Conservation (phyloP, 2,888 invertebrate species). For the Erebia ligea region DNA sequence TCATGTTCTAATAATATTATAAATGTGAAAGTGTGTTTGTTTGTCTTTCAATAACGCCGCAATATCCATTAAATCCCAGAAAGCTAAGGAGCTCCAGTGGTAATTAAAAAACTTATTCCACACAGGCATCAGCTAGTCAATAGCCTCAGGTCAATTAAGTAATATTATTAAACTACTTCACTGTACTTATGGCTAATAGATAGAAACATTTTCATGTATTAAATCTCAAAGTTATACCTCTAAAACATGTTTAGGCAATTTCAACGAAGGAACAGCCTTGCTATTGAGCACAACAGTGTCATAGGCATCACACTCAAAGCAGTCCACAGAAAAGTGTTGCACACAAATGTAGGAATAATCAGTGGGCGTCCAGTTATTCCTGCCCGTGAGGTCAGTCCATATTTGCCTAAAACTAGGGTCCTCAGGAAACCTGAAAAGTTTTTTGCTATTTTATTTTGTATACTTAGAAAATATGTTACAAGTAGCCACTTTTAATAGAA, state of each 20-base stretch:
- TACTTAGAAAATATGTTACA: too few species aligned
- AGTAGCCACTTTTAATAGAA: too few species aligned
- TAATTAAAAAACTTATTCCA: too few species aligned
- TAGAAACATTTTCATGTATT: too few species aligned
- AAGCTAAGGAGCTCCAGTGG: too few species aligned
- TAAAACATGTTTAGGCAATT: conserved; percentile 72
- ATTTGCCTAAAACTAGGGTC: conserved; percentile 66
- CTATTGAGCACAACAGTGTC: conserved; percentile 65
- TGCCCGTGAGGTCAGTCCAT: conserved; percentile 76
- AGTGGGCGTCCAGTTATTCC: conserved; percentile 76
- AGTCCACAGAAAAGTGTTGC: conserved; percentile 76
- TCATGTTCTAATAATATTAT: too few species aligned
- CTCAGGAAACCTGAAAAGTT: conserved; percentile 67
- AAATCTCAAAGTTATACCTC: conserved; percentile 55
- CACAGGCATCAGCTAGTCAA: too few species aligned
- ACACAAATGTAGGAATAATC: conserved; percentile 77
- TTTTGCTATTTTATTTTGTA: background rate
- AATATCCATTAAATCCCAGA: too few species aligned
- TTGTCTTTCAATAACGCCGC: too few species aligned
- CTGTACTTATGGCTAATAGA: too few species aligned
- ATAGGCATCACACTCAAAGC: conserved; percentile 65
- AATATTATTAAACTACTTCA: background rate
- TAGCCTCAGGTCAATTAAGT: too few species aligned
- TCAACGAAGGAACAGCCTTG: conserved; percentile 73
- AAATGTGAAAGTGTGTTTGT: too few species aligned